Evolutionary conservation across 2,113 vertebrate species (phyloP), one percentile per base, ranked within the genome.

Genomic region (Anguilla rostrata): DNA sequence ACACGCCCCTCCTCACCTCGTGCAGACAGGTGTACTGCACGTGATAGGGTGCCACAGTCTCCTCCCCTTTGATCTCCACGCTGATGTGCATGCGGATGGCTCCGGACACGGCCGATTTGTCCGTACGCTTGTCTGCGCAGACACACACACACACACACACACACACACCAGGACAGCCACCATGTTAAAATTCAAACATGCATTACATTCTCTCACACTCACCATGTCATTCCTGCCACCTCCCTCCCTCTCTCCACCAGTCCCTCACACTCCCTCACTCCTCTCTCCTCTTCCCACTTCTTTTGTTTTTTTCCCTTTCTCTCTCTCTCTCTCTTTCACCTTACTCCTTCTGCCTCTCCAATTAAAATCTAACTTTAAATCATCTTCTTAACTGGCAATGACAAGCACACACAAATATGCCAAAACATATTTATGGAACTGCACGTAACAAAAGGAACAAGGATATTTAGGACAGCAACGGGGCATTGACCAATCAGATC

Each of bases 21-120:
- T 99, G 98, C 80, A 99, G 95, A 89, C 98, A 99, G n/a, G 98
- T 99, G 90, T 99, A 99, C 91, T 99, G 98, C 3, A 99, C 97
- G 0, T 99, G 98, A 91, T 99, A 99, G 0, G 98, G 98, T 26
- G 98, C 96, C 91, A 99, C 98, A 11, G 98, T 99, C 94, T 99
- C 98, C 88, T 99, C 98, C 0, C 98, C 98, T 89, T 99, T 99
- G 90, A 99, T 99, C 94, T 99, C 98, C 92, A 99, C 98, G 0
- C 98, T 99, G 92, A 99, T 99, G 93, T 99, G 98, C 91, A 99
- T 95, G 80, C 98, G 96, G 90, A 99, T 99, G 89, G 98, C 98
- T 5, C 98, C 98, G 0, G 98, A 99, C 87, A 99, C 98, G 0
- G 98, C 98, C 0, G 98, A 99, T 87, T 99, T 99, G 93, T 99